Evolutionary conservation across 1,140 invertebrate genomes (phyloP).

Genomic region (Pogonognathellus flavescens): DNA sequence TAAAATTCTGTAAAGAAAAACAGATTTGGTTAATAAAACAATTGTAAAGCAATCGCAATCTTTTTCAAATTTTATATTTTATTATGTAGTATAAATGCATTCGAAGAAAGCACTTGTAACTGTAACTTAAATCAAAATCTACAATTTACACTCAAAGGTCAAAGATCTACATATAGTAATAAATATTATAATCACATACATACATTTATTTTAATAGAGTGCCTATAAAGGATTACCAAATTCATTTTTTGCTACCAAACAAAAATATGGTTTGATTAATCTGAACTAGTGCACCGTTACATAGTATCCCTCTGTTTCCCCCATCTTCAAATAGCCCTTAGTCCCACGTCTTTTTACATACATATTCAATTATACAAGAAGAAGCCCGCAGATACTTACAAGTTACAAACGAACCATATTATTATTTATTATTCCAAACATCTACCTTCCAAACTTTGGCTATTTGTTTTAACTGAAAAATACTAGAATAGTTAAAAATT

Average conservation of each 20-base stretch:
- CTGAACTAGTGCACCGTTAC: not conserved
- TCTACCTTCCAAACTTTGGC: too few species aligned
- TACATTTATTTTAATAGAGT: not conserved
- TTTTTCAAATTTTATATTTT: too few species aligned
- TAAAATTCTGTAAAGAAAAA: not conserved
- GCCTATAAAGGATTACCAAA: not conserved
- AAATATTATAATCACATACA: not conserved
- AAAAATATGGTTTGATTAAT: slow-evolving; percentile 9
- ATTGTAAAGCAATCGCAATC: too few species aligned
- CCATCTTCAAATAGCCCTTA: too few species aligned
- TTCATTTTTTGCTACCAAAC: not conserved
- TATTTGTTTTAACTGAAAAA: not conserved
- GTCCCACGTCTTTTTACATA: too few species aligned
- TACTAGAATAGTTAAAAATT: not conserved
- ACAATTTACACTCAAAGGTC: not conserved
- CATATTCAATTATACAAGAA: too few species aligned
- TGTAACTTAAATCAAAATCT: not conserved
- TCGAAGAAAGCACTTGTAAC: too few species aligned
- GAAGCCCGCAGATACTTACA: not conserved
- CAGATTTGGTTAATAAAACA: too few species aligned
- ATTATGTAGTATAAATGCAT: not conserved
- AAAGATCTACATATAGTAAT: not conserved
- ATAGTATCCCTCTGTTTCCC: not conserved
- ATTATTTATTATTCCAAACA: too few species aligned
- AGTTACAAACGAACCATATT: too few species aligned